phyloP scores from a whole-genome alignment of 2,113 vertebrate genomes.

The Procavia capensis region DNA sequence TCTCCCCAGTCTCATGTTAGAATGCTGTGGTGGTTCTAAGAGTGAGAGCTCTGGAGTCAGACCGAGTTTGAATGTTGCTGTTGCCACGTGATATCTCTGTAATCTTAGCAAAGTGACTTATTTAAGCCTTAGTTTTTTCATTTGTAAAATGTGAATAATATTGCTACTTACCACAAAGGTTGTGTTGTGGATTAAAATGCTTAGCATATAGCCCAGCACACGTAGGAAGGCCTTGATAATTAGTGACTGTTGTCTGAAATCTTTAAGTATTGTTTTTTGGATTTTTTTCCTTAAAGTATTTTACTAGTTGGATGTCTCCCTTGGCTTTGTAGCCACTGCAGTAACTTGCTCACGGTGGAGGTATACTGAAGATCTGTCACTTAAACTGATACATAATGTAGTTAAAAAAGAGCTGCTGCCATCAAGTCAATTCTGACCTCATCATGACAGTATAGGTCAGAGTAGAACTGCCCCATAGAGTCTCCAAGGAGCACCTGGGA shows the following conservation, averaged over 20 bases:
- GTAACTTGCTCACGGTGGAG: conserved; percentile 30
- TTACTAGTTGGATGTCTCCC: not conserved
- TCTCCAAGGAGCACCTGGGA: no score
- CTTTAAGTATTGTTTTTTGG: not conserved
- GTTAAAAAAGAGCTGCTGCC: no score
- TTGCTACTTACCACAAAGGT: not conserved
- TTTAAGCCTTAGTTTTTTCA: not conserved
- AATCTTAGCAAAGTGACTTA: not conserved
- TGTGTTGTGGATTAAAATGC: conserved; percentile 5
- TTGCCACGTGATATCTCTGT: not conserved
- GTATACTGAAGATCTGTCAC: conserved; percentile 15
- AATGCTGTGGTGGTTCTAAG: not conserved
- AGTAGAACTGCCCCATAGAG: no score
- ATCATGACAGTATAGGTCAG: no score
- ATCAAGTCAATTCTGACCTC: no score
- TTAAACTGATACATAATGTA: not conserved
- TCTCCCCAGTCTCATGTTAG: not conserved
- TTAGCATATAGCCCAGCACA: not conserved
- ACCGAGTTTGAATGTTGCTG: conserved; percentile 4
- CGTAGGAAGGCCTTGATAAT: conserved; percentile 14
- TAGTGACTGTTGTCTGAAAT: not conserved
- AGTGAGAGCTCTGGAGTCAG: not conserved
- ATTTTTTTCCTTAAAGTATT: conserved; percentile 24
- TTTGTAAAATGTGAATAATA: conserved; percentile 13
- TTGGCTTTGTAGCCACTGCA: not conserved